Evolutionary conservation across 2,888 invertebrate genomes (phyloP).

Genomic region (Monopis laevigella): DNA sequence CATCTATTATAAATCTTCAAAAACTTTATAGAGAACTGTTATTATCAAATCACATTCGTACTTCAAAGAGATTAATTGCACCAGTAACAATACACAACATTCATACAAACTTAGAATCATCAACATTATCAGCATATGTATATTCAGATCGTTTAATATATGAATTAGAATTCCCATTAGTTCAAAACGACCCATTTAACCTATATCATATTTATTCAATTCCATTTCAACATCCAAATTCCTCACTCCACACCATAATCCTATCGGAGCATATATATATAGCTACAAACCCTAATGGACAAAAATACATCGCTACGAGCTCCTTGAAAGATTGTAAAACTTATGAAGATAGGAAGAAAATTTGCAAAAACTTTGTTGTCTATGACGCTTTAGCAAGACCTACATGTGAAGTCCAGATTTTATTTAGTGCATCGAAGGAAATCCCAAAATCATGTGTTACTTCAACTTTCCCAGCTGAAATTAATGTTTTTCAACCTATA

Average conservation of each 20-base stretch:
- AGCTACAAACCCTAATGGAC: conserved; percentile 21
- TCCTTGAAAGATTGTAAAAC: conserved; percentile 12
- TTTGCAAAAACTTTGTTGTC: not conserved
- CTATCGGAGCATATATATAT: conserved; percentile 24
- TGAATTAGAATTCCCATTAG: conserved; percentile 16
- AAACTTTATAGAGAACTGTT: conserved; percentile 8
- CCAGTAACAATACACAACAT: not conserved
- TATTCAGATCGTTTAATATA: not conserved
- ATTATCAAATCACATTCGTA: not conserved
- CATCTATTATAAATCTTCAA: not conserved
- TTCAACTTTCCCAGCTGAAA: not conserved
- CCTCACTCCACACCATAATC: conserved; percentile 22
- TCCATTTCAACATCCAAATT: conserved; percentile 24
- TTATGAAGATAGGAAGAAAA: not conserved
- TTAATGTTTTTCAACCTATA: not conserved
- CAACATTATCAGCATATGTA: not conserved
- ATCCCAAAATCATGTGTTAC: not conserved
- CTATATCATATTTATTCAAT: conserved; percentile 24
- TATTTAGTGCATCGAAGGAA: conserved; percentile 1
- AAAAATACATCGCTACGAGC: conserved; percentile 22
- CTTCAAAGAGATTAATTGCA: not conserved
- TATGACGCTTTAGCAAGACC: conserved; percentile 10
- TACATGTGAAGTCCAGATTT: conserved; percentile 11
- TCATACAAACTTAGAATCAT: not conserved
- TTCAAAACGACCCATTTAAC: conserved; percentile 20